These are phyloP conservation scores for Linnaemya tessellans DNA, from an alignment of 2,888 invertebrate species.

Conservation along the genomic window DNA sequence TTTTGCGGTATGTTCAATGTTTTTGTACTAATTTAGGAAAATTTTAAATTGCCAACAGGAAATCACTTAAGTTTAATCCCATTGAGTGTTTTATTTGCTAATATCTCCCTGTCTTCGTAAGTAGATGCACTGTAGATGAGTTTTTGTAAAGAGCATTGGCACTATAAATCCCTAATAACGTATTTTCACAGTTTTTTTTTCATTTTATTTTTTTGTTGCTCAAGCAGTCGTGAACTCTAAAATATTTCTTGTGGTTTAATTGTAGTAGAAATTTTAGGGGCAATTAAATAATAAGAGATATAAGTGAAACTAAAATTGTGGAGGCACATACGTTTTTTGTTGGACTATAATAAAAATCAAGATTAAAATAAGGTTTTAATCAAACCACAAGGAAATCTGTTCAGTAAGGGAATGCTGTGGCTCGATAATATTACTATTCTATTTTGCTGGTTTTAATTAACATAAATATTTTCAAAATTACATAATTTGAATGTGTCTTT, in stretches of 20 bases:
- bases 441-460: too few relatives aligned
- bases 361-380: too few relatives aligned
- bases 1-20: slow-evolving; percentile 64
- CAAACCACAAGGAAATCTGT: too few relatives aligned
- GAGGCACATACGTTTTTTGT: too few relatives aligned
- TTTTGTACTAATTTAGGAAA: slow-evolving; percentile 71
- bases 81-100: slow-evolving; percentile 67
- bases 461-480: too few relatives aligned
- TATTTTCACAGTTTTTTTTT: slow-evolving; percentile 2
- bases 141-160: slow-evolving; percentile 1
- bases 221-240: not conserved
- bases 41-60: slow-evolving; percentile 72
- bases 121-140: slow-evolving; percentile 3
- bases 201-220: not conserved
- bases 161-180: slow-evolving; percentile 36
- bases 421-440: too few relatives aligned
- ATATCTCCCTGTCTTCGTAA: slow-evolving; percentile 33
- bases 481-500: too few relatives aligned
- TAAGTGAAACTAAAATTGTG: too few relatives aligned
- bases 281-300: slow-evolving; percentile 3
- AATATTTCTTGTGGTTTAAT: slow-evolving; percentile 37
- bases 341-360: too few relatives aligned
- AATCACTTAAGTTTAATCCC: slow-evolving; percentile 72
- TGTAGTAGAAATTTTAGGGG: slow-evolving; percentile 44
- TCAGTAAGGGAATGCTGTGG: too few relatives aligned